These are phyloP conservation scores for Manacus vitellinus DNA, from an alignment of 2,113 vertebrate species.

Conservation along the genomic window DNA sequence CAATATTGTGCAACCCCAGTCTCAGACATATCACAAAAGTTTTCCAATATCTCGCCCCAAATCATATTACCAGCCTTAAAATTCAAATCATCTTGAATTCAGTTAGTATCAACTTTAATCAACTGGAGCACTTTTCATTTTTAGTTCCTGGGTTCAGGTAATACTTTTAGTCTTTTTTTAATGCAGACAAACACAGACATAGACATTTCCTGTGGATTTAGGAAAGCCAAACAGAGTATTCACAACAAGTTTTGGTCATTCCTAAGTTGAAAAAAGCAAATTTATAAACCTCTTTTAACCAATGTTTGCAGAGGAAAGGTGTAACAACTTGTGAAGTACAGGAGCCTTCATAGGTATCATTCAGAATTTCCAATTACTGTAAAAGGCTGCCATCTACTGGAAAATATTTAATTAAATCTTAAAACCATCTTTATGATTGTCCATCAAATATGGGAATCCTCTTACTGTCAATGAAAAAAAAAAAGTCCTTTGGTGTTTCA, in stretches of 20 bases:
- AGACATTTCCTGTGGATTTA: not conserved
- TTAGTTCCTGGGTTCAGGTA: not conserved
- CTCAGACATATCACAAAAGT: not conserved
- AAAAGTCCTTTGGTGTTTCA: not conserved
- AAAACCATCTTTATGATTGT: not conserved
- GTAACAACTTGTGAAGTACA: not conserved
- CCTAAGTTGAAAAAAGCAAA: not conserved
- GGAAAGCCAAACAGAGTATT: not conserved
- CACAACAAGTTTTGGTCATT: not conserved
- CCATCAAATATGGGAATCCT: not conserved
- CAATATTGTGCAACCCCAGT: not conserved
- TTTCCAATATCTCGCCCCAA: not conserved
- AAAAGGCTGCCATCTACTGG: slow-evolving; percentile 63
- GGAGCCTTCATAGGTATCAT: fast-evolving
- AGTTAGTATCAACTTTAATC: not conserved
- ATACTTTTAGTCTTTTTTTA: not conserved
- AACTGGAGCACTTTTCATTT: not conserved
- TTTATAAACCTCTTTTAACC: not conserved
- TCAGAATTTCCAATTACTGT: not conserved
- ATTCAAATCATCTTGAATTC: not conserved
- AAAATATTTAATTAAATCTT: slow-evolving; percentile 29
- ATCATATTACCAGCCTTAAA: not conserved
- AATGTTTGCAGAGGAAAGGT: not conserved
- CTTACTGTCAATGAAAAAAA: not conserved
- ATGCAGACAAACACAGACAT: not conserved